Conservation (phyloP, 2,113 vertebrate species). For the Boleophthalmus pectinirostris region DNA sequence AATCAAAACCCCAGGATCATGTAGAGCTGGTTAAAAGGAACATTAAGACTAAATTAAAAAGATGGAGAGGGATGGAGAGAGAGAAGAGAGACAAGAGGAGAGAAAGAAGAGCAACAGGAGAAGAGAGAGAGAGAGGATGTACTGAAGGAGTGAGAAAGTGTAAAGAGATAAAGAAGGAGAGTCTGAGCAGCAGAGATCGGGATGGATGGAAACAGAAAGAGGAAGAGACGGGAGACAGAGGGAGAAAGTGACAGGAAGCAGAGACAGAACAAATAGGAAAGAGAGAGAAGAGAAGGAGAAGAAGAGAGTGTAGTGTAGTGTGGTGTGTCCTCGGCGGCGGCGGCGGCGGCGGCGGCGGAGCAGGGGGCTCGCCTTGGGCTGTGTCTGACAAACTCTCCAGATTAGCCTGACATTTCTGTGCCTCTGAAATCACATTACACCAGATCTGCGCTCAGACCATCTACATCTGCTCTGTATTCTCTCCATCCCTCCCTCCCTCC, state of each 20-base stretch:
- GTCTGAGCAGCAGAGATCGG: too few relatives aligned
- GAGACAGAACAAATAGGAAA: not conserved
- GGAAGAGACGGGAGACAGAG: slow-evolving; percentile 25
- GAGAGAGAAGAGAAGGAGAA: slow-evolving; percentile 25
- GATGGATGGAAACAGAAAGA: slow-evolving; percentile 20
- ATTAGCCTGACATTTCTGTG: slow-evolving; percentile 75
- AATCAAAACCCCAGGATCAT: too few relatives aligned
- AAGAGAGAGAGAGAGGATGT: too few relatives aligned
- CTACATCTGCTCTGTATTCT: slow-evolving; percentile 58
- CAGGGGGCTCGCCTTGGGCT: slow-evolving; percentile 75
- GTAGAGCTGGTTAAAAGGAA: too few relatives aligned
- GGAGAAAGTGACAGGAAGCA: slow-evolving; percentile 4
- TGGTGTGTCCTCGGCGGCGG: slow-evolving; percentile 15
- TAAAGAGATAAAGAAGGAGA: too few relatives aligned
- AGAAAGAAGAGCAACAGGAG: too few relatives aligned
- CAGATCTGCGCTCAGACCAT: slow-evolving; percentile 73
- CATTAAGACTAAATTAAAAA: slow-evolving; percentile 12
- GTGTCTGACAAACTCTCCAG: slow-evolving; percentile 77
- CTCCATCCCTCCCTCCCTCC: slow-evolving; percentile 58
- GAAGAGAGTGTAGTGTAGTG: too few relatives aligned
- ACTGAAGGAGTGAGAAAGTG: too few relatives aligned
- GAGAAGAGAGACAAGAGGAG: too few relatives aligned
- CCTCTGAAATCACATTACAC: slow-evolving; percentile 78
- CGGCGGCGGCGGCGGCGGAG: slow-evolving; percentile 53
- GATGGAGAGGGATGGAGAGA: slow-evolving; percentile 26